A percentile compares a stretch with the other conserved stretches of the same genome.
These are phyloP conservation scores for Lasius fuliginosus DNA, from an alignment of 2,888 invertebrate genomes.

Conservation along the genomic window DNA sequence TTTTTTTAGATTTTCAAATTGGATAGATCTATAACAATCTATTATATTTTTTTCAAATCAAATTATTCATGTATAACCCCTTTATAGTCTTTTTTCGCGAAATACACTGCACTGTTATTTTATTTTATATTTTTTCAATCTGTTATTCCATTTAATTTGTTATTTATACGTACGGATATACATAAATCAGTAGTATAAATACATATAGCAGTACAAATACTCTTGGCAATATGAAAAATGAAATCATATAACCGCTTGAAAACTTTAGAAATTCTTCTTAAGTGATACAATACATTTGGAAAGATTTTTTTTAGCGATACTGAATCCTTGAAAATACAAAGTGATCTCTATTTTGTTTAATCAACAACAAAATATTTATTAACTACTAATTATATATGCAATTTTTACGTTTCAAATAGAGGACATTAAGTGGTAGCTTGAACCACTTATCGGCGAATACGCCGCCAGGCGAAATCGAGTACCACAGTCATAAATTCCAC, in stretches of 20 bases:
- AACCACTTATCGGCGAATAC: constrained; percentile 16
- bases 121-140: background rate
- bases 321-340: background rate
- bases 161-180: background rate
- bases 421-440: background rate
- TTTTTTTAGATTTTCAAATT: background rate
- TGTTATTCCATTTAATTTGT: background rate
- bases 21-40: background rate
- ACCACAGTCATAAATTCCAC: constrained; percentile 34
- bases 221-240: background rate
- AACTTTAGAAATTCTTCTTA: background rate
- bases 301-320: background rate
- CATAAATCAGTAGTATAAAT: background rate
- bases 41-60: background rate
- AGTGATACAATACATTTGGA: background rate
- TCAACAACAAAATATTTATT: background rate
- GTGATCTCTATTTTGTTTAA: background rate
- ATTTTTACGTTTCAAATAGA: background rate
- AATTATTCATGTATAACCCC: background rate
- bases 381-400: background rate
- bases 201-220: background rate
- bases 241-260: background rate
- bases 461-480: constrained; percentile 25
- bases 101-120: background rate
- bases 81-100: background rate